Percentiles rank a stretch among this genome's conserved stretches.
Conservation (phyloP, 2,797 vertebrate genomes). For the Atherinosoma microstoma region DNA sequence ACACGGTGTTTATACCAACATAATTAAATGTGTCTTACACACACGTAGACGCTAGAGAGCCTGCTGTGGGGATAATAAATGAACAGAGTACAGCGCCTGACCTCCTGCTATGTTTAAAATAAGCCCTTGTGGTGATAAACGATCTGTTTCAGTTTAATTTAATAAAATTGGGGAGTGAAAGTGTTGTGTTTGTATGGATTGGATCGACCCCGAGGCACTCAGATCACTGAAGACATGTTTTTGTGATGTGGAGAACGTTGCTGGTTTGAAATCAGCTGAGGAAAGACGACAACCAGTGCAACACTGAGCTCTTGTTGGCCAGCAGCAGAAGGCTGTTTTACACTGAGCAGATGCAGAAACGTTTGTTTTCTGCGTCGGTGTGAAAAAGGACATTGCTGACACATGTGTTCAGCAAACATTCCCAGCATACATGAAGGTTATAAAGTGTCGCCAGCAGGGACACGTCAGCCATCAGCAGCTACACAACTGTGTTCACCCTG, state of each 20-base stretch:
- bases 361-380: slow-evolving; percentile 20
- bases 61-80: slow-evolving; percentile 33
- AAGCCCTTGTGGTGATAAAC: slow-evolving; percentile 42
- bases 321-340: background rate
- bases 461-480: background rate
- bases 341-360: slow-evolving; percentile 14
- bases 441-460: slow-evolving; percentile 12
- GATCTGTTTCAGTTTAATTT: slow-evolving; percentile 39
- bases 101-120: slow-evolving; percentile 50
- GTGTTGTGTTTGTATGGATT: slow-evolving; percentile 10
- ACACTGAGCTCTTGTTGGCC: background rate
- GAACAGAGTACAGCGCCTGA: slow-evolving; percentile 18
- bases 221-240: no score
- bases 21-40: slow-evolving; percentile 39
- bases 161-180: slow-evolving; percentile 24
- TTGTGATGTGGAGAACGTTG: background rate
- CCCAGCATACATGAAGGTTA: slow-evolving; percentile 20
- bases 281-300: slow-evolving; percentile 17
- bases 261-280: slow-evolving; percentile 3
- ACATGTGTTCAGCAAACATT: background rate
- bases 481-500: slow-evolving; percentile 5
- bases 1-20: slow-evolving; percentile 41
- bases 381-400: background rate
- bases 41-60: slow-evolving; percentile 5
- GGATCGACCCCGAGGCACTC: background rate